Evolutionary conservation across 1,140 invertebrate genomes (phyloP), one percentile per base, ranked within the genome.

Genomic region (Glossosoma conforme): DNA sequence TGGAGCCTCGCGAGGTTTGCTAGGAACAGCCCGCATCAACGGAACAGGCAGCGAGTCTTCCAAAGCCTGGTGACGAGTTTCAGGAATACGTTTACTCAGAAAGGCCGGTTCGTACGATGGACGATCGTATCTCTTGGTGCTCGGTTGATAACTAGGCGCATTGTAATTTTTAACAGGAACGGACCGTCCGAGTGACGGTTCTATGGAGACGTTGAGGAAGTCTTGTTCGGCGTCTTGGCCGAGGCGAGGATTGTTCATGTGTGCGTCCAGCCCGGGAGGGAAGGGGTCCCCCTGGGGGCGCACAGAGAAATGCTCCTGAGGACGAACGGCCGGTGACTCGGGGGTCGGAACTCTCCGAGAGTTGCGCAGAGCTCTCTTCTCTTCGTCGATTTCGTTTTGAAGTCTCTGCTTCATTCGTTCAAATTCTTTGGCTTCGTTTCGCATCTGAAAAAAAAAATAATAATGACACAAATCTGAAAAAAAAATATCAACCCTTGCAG

Each of bases 1-100:
- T 32, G 24, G 38, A 3, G 52, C 64, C 52, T 71, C 69, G 0
- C 75, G 73, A 2, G 74, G 74, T 58, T 76, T n/a, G n/a, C n/a
- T n/a, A n/a, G n/a, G n/a, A n/a, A n/a, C n/a, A n/a, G n/a, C 75
- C 40, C 76, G 69, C 38, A 80, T 62, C 24, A 79, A 66, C 0
- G 78, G 78, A 55, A 77, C 73, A 0, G 75, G 75, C 28, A 71
- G 54, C 25, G 63, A 56, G 50, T 71, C 70, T n/a, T 72, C 66
- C 41, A 70, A 66, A 32, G 52, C 20, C 47, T 56, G 2, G 45
- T 49, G 32, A 49, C 52, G 4, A 60, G 55, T 52, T 20, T 60
- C 55, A 2, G 55, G 55, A 11, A 60, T 58, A 19, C 44, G 44
- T 43, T 60, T 60, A 47, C 42, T 55, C 24, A 60, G 33, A 41